phyloP scores from a whole-genome alignment of 2,888 invertebrate genomes.

The Argynnis bischoffii region DNA sequence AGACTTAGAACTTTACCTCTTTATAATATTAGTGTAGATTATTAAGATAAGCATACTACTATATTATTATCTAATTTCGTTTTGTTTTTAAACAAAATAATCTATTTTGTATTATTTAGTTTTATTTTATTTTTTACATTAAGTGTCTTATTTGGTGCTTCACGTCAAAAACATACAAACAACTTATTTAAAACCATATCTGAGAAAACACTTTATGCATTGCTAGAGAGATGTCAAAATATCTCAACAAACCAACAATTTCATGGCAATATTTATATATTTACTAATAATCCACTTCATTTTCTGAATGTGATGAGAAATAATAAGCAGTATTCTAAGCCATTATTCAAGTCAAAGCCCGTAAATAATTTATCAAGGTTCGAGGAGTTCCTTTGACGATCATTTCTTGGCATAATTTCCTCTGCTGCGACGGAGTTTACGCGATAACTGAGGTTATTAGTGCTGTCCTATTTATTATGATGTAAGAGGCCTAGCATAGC shows the following conservation, averaged over 20 bases:
- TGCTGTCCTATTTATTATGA: constrained; percentile 2
- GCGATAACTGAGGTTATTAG: constrained; percentile 23
- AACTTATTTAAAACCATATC: too few species aligned
- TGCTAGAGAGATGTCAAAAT: too few species aligned
- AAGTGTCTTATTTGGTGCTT: too few species aligned
- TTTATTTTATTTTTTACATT: too few species aligned
- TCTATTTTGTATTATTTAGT: too few species aligned
- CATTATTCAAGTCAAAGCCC: constrained; percentile 31
- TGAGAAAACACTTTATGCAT: too few species aligned
- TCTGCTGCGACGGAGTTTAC: constrained; percentile 22
- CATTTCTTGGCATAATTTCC: constrained; percentile 40
- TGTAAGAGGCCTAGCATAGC: constrained; percentile 1
- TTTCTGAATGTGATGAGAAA: constrained; percentile 15
- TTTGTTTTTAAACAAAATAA: too few species aligned
- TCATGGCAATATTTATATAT: not conserved
- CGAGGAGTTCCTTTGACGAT: constrained; percentile 38
- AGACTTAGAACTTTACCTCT: too few species aligned
- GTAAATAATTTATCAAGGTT: constrained; percentile 35
- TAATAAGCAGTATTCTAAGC: constrained; percentile 24
- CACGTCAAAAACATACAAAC: too few species aligned
- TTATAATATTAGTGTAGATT: too few species aligned
- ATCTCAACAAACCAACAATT: not conserved
- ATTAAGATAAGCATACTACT: too few species aligned
- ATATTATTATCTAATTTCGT: too few species aligned
- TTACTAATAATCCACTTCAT: constrained; percentile 13